Base-by-base conservation (phyloP, 2,888 invertebrate species). In the Drosophila melanocephala region DNA sequence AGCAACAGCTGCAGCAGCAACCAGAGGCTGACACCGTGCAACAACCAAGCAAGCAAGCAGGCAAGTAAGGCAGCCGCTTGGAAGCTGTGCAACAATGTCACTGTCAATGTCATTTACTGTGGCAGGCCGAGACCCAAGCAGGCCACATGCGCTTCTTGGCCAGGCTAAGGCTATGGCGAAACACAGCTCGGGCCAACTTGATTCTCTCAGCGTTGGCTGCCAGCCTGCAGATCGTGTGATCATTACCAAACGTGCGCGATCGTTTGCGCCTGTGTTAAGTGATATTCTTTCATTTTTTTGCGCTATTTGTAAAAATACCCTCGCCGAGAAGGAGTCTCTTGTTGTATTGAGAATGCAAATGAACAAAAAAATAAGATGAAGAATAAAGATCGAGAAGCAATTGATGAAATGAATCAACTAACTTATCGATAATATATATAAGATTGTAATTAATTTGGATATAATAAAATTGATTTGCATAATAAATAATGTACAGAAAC, bases 31-130 rank as follows among this genome's bases (percentile, higher is more conserved):
- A 50, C 35, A 42, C 26, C 53, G 47, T 47, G 26, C 47, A 47
- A 47, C 26, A 53, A 52, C 53, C 62, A 42, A 16, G 33, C 57
- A 62, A 56, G 57, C 16, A 47, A 42, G 61, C 59, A 37, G 26
- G 42, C 35, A 51, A 67, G 37, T 57, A 62, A 56, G 57, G 42
- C 55, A 57, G 26, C 52, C 51, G 63, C 51, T 62, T 65, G 72
- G 76, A 61, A 70, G 81, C 67, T 75, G 75, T 59, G 59, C 51
- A 53, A 61, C 84, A 86, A 90, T 91, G 92, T 92, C 91, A 92
- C 92, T 92, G 91, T 92, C 91, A 92, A 92, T 92, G 91, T 92
- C 92, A 91, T 89, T 92, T 92, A 91, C 76, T 82, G 47, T 74
- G 86, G 69, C 69, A 79, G 81, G 65, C 81, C 69, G 57, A 75